phyloP scores from a whole-genome alignment of 2,113 vertebrate species.

The Dipodomys merriami region DNA sequence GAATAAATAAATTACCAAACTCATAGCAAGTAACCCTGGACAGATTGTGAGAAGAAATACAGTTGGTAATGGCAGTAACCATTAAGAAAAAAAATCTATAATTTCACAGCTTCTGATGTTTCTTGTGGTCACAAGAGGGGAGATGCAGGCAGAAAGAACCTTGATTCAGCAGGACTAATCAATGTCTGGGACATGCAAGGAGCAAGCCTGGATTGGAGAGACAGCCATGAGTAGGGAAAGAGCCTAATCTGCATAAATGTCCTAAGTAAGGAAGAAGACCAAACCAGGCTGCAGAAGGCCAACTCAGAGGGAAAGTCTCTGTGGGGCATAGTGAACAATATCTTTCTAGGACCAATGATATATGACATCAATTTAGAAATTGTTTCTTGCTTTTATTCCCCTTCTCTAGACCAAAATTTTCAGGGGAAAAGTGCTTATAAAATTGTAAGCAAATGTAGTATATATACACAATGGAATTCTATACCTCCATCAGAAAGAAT shows the following conservation, averaged over 20 bases:
- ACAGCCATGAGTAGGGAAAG: background rate
- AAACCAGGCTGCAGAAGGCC: background rate
- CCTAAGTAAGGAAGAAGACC: background rate
- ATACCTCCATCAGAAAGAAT: too few relatives aligned
- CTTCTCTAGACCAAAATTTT: background rate
- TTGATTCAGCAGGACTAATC: background rate
- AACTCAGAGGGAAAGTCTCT: background rate
- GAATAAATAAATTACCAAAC: background rate
- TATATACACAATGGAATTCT: too few relatives aligned
- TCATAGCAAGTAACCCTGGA: background rate
- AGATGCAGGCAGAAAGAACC: background rate
- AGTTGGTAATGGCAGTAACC: background rate
- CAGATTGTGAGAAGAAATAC: background rate
- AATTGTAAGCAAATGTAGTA: background rate
- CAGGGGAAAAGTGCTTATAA: background rate
- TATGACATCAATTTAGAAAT: background rate
- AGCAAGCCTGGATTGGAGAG: background rate
- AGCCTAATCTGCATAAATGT: background rate
- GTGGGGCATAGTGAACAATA: background rate
- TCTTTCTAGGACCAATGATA: background rate
- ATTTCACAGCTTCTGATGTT: background rate
- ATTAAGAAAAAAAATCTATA: background rate
- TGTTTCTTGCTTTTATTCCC: background rate
- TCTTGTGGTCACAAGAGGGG: background rate
- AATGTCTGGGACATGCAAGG: background rate